Evolutionary conservation across 2,797 vertebrate species (phyloP).

Genomic region (Schizopygopsis malacanthus): DNA sequence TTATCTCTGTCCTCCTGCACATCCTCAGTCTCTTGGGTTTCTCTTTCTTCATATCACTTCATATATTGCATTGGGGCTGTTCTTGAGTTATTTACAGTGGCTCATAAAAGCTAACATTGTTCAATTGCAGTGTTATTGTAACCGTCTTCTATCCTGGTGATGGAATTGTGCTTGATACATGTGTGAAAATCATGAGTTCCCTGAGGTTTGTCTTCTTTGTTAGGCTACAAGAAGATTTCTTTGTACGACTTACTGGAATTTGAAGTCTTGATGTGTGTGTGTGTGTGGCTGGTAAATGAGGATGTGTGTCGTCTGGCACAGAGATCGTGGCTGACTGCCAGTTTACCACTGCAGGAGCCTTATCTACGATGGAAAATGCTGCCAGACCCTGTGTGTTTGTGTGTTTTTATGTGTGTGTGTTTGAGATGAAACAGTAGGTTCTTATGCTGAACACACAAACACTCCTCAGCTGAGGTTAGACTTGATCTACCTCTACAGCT

Average conservation of each 20-base stretch:
- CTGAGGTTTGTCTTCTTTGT: neutral
- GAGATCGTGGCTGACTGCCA: constrained; percentile 32
- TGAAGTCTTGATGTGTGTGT: constrained; percentile 35
- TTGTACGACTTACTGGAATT: constrained; percentile 23
- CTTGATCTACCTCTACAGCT: constrained; percentile 37
- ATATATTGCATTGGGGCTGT: neutral
- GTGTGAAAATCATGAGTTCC: neutral
- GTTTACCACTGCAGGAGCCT: constrained; percentile 54
- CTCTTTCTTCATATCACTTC: constrained; percentile 13
- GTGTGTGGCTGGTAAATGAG: constrained; percentile 36
- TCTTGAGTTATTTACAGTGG: neutral
- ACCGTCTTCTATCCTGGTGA: neutral
- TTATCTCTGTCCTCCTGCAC: constrained; percentile 4
- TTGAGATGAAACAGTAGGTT: constrained; percentile 23
- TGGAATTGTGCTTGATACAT: neutral
- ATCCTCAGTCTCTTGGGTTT: neutral
- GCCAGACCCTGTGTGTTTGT: constrained; percentile 58
- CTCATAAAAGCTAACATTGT: constrained; percentile 1
- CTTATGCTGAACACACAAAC: constrained; percentile 17
- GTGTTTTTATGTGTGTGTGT: constrained; percentile 27
- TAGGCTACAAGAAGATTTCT: neutral
- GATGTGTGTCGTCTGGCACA: constrained; percentile 45
- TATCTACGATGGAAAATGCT: constrained; percentile 51
- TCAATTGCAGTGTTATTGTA: neutral
- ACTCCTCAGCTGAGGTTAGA: neutral